phyloP scores from a whole-genome alignment of 2,113 vertebrate genomes.

The Hippopotamus amphibius region DNA sequence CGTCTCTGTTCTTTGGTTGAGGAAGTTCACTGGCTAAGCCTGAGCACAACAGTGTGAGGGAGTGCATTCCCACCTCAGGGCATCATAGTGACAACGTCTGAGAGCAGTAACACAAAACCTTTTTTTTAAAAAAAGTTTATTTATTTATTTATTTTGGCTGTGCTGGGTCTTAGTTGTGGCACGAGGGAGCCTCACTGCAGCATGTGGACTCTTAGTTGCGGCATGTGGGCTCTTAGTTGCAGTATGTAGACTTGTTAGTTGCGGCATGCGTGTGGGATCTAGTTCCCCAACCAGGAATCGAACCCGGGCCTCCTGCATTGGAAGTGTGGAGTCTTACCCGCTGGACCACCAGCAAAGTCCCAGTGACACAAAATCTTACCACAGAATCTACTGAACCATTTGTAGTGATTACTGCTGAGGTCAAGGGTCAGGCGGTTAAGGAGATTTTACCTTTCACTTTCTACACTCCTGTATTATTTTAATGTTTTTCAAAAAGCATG shows the following conservation, averaged over 20 bases:
- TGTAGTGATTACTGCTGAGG: not conserved
- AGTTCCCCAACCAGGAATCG: no score
- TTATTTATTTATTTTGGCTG: no score
- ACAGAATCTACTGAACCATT: not conserved
- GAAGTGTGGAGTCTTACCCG: no score
- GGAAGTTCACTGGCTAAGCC: not conserved
- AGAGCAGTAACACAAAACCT: not conserved
- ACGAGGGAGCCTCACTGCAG: rapidly evolving
- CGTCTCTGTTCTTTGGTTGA: not conserved
- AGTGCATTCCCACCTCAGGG: not conserved
- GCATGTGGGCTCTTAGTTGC: no score
- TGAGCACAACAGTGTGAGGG: not conserved
- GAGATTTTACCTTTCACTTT: not conserved
- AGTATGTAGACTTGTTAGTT: no score
- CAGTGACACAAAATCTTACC: not conserved
- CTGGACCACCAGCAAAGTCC: no score
- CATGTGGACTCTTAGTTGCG: no score
- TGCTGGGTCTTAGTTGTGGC: no score
- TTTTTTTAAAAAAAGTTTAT: no score
- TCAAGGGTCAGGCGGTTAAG: rapidly evolving
- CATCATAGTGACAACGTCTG: not conserved
- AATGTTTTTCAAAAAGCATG: not conserved
- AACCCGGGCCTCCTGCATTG: no score
- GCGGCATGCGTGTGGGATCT: no score
- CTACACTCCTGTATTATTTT: not conserved